These are phyloP conservation scores for Chloroclystis v-ata DNA, from an alignment of 2,888 invertebrate genomes.

Conservation along the genomic window DNA sequence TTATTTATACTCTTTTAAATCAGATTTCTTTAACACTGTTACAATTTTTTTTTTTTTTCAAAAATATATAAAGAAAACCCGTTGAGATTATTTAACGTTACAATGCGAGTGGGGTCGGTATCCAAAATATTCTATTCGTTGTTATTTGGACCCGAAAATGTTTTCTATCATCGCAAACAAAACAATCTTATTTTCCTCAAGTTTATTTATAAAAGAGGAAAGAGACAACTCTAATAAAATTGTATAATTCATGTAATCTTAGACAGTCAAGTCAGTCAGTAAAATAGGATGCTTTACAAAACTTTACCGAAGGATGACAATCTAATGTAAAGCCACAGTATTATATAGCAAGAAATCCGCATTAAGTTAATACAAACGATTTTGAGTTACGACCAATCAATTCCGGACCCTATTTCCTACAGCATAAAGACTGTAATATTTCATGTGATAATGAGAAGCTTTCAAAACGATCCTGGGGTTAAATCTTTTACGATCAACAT, in stretches of 20 bases:
- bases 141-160: too few relatives aligned
- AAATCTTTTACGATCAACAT: constrained; percentile 53
- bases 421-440: constrained; percentile 36
- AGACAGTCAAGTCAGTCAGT: not conserved
- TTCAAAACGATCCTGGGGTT: constrained; percentile 41
- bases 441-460: constrained; percentile 43
- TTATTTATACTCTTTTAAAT: too few relatives aligned
- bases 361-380: constrained; percentile 32
- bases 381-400: constrained; percentile 35
- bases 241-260: not conserved
- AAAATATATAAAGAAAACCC: too few relatives aligned
- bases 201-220: too few relatives aligned
- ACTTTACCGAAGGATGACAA: constrained; percentile 23
- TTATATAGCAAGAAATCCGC: constrained; percentile 36
- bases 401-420: constrained; percentile 36
- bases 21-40: too few relatives aligned
- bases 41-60: too few relatives aligned
- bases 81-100: too few relatives aligned
- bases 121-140: too few relatives aligned
- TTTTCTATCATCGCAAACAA: not conserved
- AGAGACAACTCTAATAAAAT: too few relatives aligned
- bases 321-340: constrained; percentile 33
- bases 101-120: too few relatives aligned
- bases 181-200: too few relatives aligned
- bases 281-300: not conserved